phyloP scores from a whole-genome alignment of 2,113 vertebrate genomes.

The Oryzias melastigma region DNA sequence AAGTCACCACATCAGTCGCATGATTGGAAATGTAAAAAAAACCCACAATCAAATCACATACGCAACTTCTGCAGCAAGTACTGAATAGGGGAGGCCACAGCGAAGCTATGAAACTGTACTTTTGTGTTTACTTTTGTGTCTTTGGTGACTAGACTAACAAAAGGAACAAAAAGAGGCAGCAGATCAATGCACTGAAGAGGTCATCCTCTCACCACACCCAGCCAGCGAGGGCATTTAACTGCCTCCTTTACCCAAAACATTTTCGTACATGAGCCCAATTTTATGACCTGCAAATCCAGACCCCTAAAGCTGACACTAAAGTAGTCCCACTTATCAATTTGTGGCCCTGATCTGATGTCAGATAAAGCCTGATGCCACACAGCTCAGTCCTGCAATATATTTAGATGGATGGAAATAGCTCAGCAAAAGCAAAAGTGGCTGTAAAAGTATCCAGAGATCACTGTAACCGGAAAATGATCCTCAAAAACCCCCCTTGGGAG shows the following conservation, averaged over 20 bases:
- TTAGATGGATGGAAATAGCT: slow-evolving; percentile 71
- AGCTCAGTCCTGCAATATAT: slow-evolving; percentile 50
- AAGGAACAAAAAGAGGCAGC: slow-evolving; percentile 43
- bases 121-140: slow-evolving; percentile 27
- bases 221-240: slow-evolving; percentile 37
- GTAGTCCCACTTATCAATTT: too few species aligned
- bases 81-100: slow-evolving; percentile 12
- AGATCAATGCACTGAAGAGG: slow-evolving; percentile 38
- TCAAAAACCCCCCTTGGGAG: slow-evolving; percentile 4
- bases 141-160: slow-evolving; percentile 48
- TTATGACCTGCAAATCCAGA: background rate
- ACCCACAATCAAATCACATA: background rate
- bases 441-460: slow-evolving; percentile 63
- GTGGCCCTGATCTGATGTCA: slow-evolving; percentile 24
- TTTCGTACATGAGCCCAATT: background rate
- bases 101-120: slow-evolving; percentile 13
- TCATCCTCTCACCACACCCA: slow-evolving; percentile 65
- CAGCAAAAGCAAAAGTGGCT: slow-evolving; percentile 33
- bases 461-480: slow-evolving; percentile 37
- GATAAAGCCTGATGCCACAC: slow-evolving; percentile 24
- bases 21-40: slow-evolving; percentile 13
- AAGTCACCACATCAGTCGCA: slow-evolving; percentile 12
- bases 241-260: slow-evolving; percentile 7
- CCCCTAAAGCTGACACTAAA: too few species aligned
- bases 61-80: background rate